phyloP scores from a whole-genome alignment of 2,113 vertebrate species.

The Stercorarius parasiticus region DNA sequence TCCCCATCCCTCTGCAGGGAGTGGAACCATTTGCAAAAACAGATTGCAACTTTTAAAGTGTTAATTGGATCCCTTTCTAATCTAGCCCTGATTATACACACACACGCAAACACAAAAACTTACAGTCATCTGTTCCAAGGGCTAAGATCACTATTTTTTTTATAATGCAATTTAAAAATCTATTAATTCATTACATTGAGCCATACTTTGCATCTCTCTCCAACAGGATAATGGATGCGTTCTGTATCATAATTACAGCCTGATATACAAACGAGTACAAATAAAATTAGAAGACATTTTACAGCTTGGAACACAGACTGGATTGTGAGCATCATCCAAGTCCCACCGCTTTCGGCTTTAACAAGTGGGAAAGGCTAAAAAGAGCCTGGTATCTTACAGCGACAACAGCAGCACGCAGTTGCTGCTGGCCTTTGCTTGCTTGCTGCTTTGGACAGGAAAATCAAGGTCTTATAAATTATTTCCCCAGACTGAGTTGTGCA shows the following conservation, averaged over 20 bases:
- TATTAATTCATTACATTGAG: constrained; percentile 69
- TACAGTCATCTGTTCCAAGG: constrained; percentile 69
- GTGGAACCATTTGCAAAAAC: constrained; percentile 45
- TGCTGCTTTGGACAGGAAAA: background rate
- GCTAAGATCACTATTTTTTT: constrained; percentile 68
- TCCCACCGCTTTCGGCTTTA: constrained; percentile 12
- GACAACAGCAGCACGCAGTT: background rate
- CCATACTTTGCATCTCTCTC: constrained; percentile 64
- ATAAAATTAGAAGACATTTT: constrained; percentile 71
- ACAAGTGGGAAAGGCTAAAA: background rate
- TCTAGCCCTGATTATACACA: constrained; percentile 54
- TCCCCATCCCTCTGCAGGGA: background rate
- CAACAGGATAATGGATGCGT: constrained; percentile 66
- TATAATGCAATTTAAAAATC: constrained; percentile 68
- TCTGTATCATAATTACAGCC: constrained; percentile 67
- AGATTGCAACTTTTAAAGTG: constrained; percentile 62
- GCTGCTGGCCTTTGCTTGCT: background rate
- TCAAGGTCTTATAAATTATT: background rate
- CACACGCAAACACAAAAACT: constrained; percentile 42
- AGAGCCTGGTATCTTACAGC: background rate
- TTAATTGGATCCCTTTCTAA: constrained; percentile 67
- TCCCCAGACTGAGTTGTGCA: background rate
- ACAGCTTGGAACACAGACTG: constrained; percentile 63
- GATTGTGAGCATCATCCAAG: constrained; percentile 62
- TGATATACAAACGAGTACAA: constrained; percentile 66